A percentile compares a stretch with the other conserved stretches of the same genome.
phyloP scores from a whole-genome alignment of 2,113 vertebrate genomes.

The Amblyornis subalaris region DNA sequence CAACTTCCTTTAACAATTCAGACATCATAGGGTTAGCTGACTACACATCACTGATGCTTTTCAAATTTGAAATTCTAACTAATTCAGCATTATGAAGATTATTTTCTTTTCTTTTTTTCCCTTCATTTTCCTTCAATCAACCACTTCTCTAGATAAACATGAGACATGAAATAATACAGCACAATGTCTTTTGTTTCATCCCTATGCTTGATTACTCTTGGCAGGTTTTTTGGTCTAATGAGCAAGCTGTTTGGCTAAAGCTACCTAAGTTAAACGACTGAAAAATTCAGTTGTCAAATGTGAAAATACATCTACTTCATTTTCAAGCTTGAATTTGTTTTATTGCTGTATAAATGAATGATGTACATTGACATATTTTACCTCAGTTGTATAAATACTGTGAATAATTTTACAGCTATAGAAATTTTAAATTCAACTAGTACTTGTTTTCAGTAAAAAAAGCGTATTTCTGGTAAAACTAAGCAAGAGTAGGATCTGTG shows the following conservation, averaged over 20 bases:
- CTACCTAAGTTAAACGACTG: conserved; percentile 19
- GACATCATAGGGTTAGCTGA: background rate
- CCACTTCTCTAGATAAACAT: background rate
- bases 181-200: conserved; percentile 43
- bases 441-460: background rate
- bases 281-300: conserved; percentile 26
- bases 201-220: conserved; percentile 34
- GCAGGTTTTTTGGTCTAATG: conserved; percentile 52
- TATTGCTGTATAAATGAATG: background rate
- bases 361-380: background rate
- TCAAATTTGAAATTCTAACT: background rate
- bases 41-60: background rate
- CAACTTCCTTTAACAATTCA: background rate
- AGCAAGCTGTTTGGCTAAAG: conserved; percentile 43
- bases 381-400: background rate
- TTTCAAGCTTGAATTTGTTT: conserved; percentile 16
- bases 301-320: background rate
- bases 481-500: background rate
- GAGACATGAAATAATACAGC: background rate
- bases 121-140: background rate
- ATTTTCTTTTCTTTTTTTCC: background rate
- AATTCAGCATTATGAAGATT: background rate
- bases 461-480: background rate
- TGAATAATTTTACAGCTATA: background rate
- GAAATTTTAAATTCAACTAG: background rate